phyloP scores from a whole-genome alignment of 2,113 vertebrate genomes.

The Tricholaema leucomelas region DNA sequence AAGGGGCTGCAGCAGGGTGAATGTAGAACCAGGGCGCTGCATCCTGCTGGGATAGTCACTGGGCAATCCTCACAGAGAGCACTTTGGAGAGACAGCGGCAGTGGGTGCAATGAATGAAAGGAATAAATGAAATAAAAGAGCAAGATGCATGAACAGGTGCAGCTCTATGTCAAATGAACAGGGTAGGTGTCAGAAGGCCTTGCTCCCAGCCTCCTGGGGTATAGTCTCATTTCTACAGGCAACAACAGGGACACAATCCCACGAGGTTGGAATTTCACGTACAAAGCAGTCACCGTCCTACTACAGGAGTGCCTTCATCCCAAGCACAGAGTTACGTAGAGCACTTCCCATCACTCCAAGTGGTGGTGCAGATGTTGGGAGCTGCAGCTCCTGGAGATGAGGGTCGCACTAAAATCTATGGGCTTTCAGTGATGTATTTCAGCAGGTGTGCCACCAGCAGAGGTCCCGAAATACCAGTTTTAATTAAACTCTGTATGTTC shows the following conservation, averaged over 20 bases:
- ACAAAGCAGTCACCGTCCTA: not conserved
- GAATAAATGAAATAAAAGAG: not conserved
- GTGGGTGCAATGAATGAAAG: not conserved
- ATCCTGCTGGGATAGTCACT: not conserved
- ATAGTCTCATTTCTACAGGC: not conserved
- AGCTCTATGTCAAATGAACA: not conserved
- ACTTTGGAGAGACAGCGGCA: not conserved
- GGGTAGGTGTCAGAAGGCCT: not conserved
- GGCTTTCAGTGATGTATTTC: not conserved
- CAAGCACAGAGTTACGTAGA: not conserved
- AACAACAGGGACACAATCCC: not conserved
- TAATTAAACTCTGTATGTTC: conserved; percentile 60
- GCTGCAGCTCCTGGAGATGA: not conserved
- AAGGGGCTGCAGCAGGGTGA: not conserved
- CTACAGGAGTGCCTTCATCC: not conserved
- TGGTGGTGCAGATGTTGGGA: not conserved
- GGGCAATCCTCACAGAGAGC: not conserved
- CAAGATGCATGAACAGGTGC: not conserved
- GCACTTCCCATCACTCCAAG: not conserved
- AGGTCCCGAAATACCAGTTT: conserved; percentile 53
- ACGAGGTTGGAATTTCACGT: not conserved
- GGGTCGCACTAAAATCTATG: not conserved
- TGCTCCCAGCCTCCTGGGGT: not conserved
- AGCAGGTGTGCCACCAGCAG: conserved; percentile 45
- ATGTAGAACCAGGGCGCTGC: not conserved